Evolutionary conservation across 2,797 vertebrate genomes (phyloP), one percentile per base, ranked within the genome.

Genomic region (Fistularia tabacaria): DNA sequence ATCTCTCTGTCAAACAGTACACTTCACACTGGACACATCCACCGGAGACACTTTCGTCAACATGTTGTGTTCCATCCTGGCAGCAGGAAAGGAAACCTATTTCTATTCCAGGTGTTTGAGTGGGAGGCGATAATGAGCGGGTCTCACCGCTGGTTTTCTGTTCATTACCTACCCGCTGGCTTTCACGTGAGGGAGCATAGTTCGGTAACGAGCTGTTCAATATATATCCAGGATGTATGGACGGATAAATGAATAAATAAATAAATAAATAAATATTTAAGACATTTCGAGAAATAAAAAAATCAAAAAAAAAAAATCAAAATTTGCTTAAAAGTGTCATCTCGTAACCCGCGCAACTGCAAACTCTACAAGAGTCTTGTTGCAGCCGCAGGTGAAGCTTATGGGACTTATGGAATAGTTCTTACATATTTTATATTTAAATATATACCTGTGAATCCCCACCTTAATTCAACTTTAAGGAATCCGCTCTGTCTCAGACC

Each of bases 21-120:
- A 75, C 76, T 77, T 81, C 75, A 73, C 65, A 69, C 54, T 80
- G 81, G 72, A 77, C 70, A 83, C 74, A 84, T 74, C 74, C 56
- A 57, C 64, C 61, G n/a, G n/a, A n/a, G n/a, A 57, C 56, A 52
- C 64, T 75, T 76, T 61, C 59, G 80, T 81, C 59, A 80, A 62
- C 66, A 70, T 62, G 73, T 47, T 41, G 44, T 73, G 58, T 67
- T 51, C 61, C 66, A 69, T 81, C 71, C 79, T 63, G 60, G 68
- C 83, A 68, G 74, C 70, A 79, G 74, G 76, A 74, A 80, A 83
- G 64, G 77, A 76, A 73, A 66, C 74, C 71, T 77, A 78, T 45
- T 65, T 79, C 65, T 81, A 84, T 85, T 82, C 66, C 73, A 79
- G 79, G 82, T 73, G 68, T 75, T 66, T 82, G 74, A 82, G 84